Base-by-base conservation (phyloP, 1,140 invertebrate genomes). In the Heliconius hewitsoni region DNA sequence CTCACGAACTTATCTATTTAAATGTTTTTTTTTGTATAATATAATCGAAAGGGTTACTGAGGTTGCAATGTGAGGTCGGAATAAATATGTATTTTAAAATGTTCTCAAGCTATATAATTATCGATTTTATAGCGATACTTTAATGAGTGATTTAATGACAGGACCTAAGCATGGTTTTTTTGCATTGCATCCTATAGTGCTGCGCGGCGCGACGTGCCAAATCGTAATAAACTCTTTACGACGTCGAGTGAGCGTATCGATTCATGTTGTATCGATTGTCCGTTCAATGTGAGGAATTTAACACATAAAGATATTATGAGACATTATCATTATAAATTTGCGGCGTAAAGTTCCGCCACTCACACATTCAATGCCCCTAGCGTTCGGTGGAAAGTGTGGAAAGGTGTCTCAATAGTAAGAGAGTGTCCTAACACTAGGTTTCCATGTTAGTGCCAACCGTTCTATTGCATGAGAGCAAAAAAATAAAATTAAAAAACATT, bases 161-260 rank as follows among this genome's bases (percentile, higher is more conserved):
- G 60, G 13, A 57, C 55, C 27, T 66, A 23, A 60, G 60, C 13
- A 13, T 66, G 2, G 18, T 11, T 66, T 66, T 66, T 66, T 66
- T 66, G 60, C n/a, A 66, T 66, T 66, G 60, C 60, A 66, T 66
- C 60, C 8, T 66, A 27, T n/a, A 66, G 60, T n/a, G 60, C n/a
- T 23, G 23, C 23, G 60, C 60, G 60, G 60, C 55, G 60, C 19
- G 60, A 30, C 50, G 81, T 80, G 74, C 75, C 79, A 76, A 76
- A 77, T 55, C 52, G 82, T 77, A 76, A 78, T 73, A 77, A 83
- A 79, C 75, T 60, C 37, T 83, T 83, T 83, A 83, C 74, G 79
- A 81, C 70, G 52, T 57, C 71, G 50, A 52, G 73, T 75, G 60
- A 75, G 78, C 78, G 70, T 79, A 71, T 71, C 60, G 39, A 57